phyloP scores from a whole-genome alignment of 2,113 vertebrate genomes.

The Neofelis nebulosa region DNA sequence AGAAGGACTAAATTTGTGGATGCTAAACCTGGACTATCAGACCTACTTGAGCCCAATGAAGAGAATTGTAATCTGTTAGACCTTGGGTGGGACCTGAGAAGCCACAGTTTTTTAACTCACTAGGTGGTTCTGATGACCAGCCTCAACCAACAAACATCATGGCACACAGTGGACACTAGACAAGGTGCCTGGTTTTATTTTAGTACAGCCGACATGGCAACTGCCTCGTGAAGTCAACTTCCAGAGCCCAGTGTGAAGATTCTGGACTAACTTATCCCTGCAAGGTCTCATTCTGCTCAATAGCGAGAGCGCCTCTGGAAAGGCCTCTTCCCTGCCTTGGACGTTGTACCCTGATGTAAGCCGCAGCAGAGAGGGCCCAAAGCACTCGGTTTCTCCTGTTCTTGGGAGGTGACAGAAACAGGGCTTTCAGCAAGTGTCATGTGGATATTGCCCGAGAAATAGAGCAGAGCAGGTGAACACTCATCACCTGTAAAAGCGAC shows the following conservation, averaged over 20 bases:
- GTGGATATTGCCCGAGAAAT: background rate
- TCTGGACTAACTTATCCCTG: background rate
- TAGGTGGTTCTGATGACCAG: background rate
- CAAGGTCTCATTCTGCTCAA: background rate
- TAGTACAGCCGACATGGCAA: background rate
- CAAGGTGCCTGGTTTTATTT: background rate
- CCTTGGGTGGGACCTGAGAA: background rate
- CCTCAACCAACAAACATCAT: background rate
- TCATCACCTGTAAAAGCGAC: background rate
- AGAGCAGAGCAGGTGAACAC: background rate
- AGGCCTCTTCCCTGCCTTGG: background rate
- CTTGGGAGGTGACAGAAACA: background rate
- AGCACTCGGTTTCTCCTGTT: background rate
- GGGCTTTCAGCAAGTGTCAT: background rate
- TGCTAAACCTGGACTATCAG: too few relatives aligned
- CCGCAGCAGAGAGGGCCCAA: background rate
- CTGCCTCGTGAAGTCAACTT: background rate
- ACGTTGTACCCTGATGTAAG: background rate
- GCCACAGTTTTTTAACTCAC: background rate
- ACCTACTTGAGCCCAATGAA: background rate
- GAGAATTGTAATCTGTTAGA: background rate
- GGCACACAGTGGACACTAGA: rapidly evolving
- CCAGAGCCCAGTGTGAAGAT: background rate
- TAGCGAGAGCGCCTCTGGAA: background rate
- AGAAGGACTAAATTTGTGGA: background rate